Evolutionary conservation across 2,888 invertebrate species (phyloP).

Genomic region (Tetanocera ferruginea): DNA sequence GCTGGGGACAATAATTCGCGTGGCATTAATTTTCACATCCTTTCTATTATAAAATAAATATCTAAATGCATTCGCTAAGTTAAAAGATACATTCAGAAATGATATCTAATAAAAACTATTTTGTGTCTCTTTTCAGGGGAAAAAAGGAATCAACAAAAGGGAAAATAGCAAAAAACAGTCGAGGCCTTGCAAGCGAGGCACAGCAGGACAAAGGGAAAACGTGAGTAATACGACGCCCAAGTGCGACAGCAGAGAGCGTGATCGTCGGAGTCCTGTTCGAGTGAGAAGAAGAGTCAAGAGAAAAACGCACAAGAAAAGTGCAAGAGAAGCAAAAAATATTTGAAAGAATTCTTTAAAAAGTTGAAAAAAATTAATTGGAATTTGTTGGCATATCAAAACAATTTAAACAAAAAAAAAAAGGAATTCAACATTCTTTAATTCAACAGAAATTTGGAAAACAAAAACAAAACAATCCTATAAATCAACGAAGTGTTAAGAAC

Average conservation of each 20-base stretch:
- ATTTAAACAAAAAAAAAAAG: conserved; percentile 44
- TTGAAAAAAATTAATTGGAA: not conserved
- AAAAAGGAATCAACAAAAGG: conserved; percentile 3
- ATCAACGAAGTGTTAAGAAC: not conserved
- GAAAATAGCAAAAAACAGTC: conserved; percentile 9
- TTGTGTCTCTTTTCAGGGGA: conserved; percentile 32
- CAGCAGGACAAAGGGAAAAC: conserved; percentile 19
- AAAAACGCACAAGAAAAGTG: conserved; percentile 8
- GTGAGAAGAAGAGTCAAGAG: not conserved
- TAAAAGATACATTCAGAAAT: no score
- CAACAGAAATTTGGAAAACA: not conserved
- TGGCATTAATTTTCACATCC: no score
- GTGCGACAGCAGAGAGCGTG: not conserved
- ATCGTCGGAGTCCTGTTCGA: not conserved
- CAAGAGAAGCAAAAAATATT: conserved; percentile 41
- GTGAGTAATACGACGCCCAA: conserved; percentile 10
- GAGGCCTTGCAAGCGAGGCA: not conserved
- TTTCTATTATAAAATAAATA: no score
- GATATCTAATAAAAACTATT: not conserved
- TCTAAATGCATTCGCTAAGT: no score
- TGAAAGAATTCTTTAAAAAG: not conserved
- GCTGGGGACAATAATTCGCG: no score
- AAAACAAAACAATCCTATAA: conserved; percentile 11
- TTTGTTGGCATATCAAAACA: conserved; percentile 27
- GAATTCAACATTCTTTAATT: conserved; percentile 4